phyloP scores from a whole-genome alignment of 2,113 vertebrate genomes.

The Notothenia coriiceps region DNA sequence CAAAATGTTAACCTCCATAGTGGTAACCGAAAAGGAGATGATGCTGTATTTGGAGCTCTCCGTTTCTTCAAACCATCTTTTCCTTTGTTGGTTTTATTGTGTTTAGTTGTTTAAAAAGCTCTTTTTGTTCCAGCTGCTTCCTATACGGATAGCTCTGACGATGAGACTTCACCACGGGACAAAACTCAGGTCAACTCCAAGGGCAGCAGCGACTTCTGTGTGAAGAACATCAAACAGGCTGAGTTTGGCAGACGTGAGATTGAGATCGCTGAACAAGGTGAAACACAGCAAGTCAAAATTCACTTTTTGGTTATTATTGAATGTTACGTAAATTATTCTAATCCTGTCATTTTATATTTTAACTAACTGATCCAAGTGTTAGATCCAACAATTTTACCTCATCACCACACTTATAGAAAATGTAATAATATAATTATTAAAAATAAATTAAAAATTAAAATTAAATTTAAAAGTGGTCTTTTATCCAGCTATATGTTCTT shows the following conservation, averaged over 20 bases:
- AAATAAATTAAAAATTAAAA: too few species aligned
- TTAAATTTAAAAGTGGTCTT: background rate
- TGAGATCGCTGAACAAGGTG: constrained; percentile 96
- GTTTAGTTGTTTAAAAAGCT: background rate
- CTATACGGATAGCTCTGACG: constrained; percentile 96
- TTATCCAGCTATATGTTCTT: background rate
- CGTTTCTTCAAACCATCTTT: background rate
- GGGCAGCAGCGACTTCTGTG: constrained; percentile 95
- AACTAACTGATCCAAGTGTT: background rate
- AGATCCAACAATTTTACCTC: too few species aligned
- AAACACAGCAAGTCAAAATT: background rate
- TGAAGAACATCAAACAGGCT: constrained; percentile 97
- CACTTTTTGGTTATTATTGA: background rate
- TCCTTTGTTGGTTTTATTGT: background rate
- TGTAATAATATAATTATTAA: too few species aligned
- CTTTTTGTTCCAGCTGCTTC: constrained; percentile 86
- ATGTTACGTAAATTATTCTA: too few species aligned
- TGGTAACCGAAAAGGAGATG: background rate
- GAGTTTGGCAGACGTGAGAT: constrained; percentile 96
- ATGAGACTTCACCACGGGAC: constrained; percentile 93
- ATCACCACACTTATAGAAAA: too few species aligned
- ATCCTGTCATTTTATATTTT: too few species aligned
- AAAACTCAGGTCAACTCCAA: constrained; percentile 94
- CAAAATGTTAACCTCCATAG: background rate
- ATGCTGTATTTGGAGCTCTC: background rate